Conservation (phyloP, 2,113 vertebrate genomes). For the Megaptera novaeangliae region DNA sequence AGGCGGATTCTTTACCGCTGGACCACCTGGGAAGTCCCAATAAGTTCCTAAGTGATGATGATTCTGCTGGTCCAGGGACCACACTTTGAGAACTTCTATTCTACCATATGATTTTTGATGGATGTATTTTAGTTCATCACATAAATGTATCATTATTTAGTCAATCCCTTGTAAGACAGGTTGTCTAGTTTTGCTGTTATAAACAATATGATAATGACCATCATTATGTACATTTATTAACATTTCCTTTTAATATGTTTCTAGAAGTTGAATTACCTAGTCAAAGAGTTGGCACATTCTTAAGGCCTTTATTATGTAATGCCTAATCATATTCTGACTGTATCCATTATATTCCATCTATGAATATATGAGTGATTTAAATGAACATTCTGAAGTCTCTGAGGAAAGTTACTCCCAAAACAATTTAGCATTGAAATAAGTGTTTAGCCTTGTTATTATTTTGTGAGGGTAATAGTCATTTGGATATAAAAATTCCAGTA, state of each 20-base stretch:
- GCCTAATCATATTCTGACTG: background rate
- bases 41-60: background rate
- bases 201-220: background rate
- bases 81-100: background rate
- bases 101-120: conserved; percentile 25
- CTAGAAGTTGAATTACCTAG: conserved; percentile 33
- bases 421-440: background rate
- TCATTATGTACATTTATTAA: conserved; percentile 23
- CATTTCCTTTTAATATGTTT: conserved; percentile 39
- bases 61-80: background rate
- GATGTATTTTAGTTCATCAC: background rate
- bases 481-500: conserved; percentile 25
- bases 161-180: background rate
- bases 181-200: background rate
- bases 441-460: background rate
- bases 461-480: background rate
- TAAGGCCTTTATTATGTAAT: conserved; percentile 21
- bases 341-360: background rate
- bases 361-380: conserved; percentile 4
- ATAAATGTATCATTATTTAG: conserved; percentile 3
- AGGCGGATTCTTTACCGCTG: too few relatives aligned
- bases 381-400: background rate
- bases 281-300: background rate
- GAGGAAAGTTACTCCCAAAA: background rate
- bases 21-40: too few relatives aligned